A percentile compares a stretch with the other conserved stretches of the same genome.
phyloP scores from a whole-genome alignment of 2,113 vertebrate species.

The Antigone vipio region DNA sequence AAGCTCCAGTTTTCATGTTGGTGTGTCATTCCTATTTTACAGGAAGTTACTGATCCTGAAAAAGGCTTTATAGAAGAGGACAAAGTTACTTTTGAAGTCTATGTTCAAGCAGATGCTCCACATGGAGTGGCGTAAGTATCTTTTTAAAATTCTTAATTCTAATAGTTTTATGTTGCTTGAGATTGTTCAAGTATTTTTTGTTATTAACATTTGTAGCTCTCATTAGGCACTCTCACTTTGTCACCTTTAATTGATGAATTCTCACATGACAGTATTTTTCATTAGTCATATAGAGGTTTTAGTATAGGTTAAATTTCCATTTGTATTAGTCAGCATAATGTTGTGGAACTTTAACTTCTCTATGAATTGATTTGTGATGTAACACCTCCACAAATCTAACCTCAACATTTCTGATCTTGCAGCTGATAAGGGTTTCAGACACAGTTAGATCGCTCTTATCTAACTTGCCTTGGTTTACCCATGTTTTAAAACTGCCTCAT shows the following conservation, averaged over 20 bases:
- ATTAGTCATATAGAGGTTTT: not conserved
- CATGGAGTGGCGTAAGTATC: constrained; percentile 95
- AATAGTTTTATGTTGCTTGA: not conserved
- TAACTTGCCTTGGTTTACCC: not conserved
- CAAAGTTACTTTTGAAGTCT: constrained; percentile 98
- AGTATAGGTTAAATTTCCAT: not conserved
- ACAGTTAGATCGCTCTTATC: not conserved
- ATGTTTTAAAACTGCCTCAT: not conserved
- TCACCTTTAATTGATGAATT: not conserved
- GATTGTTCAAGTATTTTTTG: not conserved
- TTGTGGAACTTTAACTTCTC: not conserved
- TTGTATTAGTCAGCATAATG: not conserved
- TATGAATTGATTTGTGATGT: not conserved
- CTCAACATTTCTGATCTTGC: not conserved
- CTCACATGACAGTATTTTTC: not conserved
- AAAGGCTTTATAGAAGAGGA: constrained; percentile 97
- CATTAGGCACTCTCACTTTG: not conserved
- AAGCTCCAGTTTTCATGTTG: not conserved
- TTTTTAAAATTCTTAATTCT: not conserved
- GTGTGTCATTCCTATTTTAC: constrained; percentile 2
- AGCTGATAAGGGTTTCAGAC: not conserved
- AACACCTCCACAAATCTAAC: not conserved
- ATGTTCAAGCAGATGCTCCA: constrained; percentile 96
- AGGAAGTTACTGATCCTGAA: constrained; percentile 98
- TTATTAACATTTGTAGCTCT: not conserved